These are phyloP conservation scores for Diphyllodes magnificus DNA, from an alignment of 2,113 vertebrate species.

Conservation along the genomic window DNA sequence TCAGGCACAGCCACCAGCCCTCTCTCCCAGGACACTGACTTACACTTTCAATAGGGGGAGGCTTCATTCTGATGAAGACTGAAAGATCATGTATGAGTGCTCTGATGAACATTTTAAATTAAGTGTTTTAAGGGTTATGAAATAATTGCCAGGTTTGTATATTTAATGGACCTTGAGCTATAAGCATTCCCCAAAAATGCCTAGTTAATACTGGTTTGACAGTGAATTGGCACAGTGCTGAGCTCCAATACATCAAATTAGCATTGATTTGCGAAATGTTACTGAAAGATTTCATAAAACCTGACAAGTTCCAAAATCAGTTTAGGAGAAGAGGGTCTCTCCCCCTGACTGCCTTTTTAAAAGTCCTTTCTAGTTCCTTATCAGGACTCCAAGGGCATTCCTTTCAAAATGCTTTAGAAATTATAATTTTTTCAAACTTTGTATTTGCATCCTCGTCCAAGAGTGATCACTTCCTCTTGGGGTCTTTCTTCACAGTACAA, in stretches of 20 bases:
- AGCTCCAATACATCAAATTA: constrained; percentile 60
- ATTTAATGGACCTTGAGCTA: constrained; percentile 61
- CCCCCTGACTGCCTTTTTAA: neutral
- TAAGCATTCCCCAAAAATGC: constrained; percentile 50
- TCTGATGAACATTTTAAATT: constrained; percentile 31
- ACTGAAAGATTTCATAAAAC: constrained; percentile 62
- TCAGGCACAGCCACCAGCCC: neutral
- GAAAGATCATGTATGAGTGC: neutral
- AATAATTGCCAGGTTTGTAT: constrained; percentile 56
- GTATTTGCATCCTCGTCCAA: neutral
- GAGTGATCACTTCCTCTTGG: neutral
- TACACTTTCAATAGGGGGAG: neutral
- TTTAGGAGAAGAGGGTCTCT: constrained; percentile 20
- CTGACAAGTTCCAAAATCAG: constrained; percentile 61
- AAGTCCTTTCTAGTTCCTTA: constrained; percentile 37
- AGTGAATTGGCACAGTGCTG: constrained; percentile 41
- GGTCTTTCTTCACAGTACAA: neutral
- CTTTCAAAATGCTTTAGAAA: constrained; percentile 27
- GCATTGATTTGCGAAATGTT: constrained; percentile 61
- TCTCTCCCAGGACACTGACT: neutral
- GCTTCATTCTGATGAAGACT: neutral
- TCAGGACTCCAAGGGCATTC: constrained; percentile 17
- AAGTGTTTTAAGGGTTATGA: constrained; percentile 27
- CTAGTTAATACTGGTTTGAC: constrained; percentile 63
- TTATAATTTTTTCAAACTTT: neutral